Evolutionary conservation across 2,888 invertebrate genomes (phyloP).

Genomic region (Stenichneumon culpator): DNA sequence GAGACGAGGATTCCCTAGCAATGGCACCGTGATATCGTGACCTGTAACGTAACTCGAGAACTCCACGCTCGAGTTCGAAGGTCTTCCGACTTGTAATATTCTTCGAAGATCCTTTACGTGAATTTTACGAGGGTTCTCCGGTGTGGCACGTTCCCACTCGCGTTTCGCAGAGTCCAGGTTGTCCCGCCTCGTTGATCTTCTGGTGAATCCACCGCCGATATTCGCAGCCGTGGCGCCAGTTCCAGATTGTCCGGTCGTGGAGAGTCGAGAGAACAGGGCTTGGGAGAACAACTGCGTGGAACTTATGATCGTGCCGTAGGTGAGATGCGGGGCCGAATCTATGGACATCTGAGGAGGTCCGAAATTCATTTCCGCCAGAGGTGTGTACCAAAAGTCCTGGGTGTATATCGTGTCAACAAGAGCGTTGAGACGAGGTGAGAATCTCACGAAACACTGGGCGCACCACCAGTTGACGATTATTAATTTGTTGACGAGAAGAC

Average conservation of each 20-base stretch:
- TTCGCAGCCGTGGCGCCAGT: constrained; percentile 12
- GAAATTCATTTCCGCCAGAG: constrained; percentile 84
- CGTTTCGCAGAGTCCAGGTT: constrained; percentile 81
- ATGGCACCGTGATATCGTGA: constrained; percentile 79
- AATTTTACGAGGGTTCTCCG: constrained; percentile 80
- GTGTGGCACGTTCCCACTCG: constrained; percentile 83
- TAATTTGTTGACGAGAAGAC: constrained; percentile 82
- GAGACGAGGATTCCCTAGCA: constrained; percentile 81
- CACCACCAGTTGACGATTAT: constrained; percentile 83
- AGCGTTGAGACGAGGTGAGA: constrained; percentile 81
- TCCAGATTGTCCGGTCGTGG: constrained; percentile 34
- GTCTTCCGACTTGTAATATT: constrained; percentile 75
- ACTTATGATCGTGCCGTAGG: constrained; percentile 83
- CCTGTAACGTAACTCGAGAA: constrained; percentile 80
- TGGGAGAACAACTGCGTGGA: constrained; percentile 83
- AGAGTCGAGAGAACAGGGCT: constrained; percentile 79
- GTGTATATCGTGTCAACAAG: constrained; percentile 83
- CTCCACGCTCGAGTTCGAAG: constrained; percentile 63
- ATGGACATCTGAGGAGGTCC: constrained; percentile 84
- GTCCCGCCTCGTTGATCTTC: constrained; percentile 68
- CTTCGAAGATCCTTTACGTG: constrained; percentile 81
- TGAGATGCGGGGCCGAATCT: constrained; percentile 81
- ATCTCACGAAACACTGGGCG: constrained; percentile 82
- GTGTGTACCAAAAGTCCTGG: constrained; percentile 83
- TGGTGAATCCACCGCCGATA: constrained; percentile 6